Percentiles rank a stretch among this genome's conserved stretches.
Conservation (phyloP, 2,113 vertebrate species). For the Muntiacus reevesi region DNA sequence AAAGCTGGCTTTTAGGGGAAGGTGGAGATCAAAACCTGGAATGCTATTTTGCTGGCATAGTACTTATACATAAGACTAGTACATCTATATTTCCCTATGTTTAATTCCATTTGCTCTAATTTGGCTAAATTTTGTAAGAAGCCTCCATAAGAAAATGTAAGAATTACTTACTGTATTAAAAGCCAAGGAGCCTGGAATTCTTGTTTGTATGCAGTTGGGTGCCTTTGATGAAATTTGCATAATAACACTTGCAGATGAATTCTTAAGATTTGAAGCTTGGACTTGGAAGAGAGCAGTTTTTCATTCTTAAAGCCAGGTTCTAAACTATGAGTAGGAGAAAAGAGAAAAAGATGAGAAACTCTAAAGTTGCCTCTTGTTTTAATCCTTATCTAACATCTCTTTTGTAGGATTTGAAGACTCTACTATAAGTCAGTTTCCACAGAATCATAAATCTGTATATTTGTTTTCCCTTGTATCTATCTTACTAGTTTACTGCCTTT, state of each 20-base stretch:
- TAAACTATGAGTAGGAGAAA: neutral
- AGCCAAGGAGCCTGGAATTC: neutral
- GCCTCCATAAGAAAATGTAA: neutral
- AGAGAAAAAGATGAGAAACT: neutral
- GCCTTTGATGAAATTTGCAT: slow-evolving; percentile 26
- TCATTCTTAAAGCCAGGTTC: neutral
- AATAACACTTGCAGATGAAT: slow-evolving; percentile 27
- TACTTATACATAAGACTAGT: neutral
- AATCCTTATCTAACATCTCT: neutral
- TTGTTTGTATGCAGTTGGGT: neutral
- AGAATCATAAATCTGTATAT: neutral
- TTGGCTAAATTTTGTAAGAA: neutral
- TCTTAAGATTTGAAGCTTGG: slow-evolving; percentile 2
- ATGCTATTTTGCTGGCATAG: neutral
- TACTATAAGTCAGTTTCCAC: neutral
- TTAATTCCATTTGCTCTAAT: neutral
- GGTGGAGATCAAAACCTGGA: neutral
- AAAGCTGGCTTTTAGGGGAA: neutral
- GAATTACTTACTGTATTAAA: neutral
- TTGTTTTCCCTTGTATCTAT: neutral
- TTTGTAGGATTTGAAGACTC: neutral
- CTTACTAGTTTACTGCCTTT: neutral
- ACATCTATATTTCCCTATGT: neutral
- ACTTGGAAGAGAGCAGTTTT: neutral
- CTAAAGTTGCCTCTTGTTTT: neutral